phyloP scores from a whole-genome alignment of 2,113 vertebrate genomes.

The Ameiurus melas region DNA sequence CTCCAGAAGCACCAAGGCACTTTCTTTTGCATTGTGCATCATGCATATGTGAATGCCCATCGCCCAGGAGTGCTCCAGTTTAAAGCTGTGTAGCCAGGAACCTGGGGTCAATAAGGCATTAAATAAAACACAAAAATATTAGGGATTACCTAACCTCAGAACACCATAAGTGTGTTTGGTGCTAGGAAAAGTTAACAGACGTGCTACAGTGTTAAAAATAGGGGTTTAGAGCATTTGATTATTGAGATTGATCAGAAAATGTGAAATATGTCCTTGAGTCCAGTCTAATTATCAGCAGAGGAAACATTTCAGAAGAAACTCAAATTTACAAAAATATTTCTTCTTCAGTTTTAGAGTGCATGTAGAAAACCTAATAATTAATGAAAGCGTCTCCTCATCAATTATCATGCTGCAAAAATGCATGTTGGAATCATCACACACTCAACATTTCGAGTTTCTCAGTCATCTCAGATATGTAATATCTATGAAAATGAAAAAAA shows the following conservation, averaged over 20 bases:
- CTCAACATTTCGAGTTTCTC: neutral
- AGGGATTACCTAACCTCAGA: too few species aligned
- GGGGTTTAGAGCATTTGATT: too few species aligned
- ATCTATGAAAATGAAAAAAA: neutral
- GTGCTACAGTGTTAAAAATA: neutral
- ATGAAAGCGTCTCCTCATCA: neutral
- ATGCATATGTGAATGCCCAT: constrained; percentile 90
- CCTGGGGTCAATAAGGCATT: constrained; percentile 68
- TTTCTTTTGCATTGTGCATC: constrained; percentile 85
- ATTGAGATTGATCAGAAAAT: too few species aligned
- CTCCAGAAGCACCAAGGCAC: constrained; percentile 80
- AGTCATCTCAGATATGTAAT: neutral
- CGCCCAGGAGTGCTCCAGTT: constrained; percentile 91
- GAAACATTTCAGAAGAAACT: neutral
- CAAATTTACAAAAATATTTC: neutral
- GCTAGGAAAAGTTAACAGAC: neutral
- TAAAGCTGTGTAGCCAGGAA: constrained; percentile 93
- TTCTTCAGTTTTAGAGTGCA: neutral
- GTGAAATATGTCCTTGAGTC: neutral
- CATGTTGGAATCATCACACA: neutral
- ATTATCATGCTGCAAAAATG: neutral
- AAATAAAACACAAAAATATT: constrained; percentile 22
- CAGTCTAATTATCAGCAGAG: neutral
- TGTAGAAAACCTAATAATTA: neutral
- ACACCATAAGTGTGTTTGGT: neutral